Evolutionary conservation across 53 echinoderm and acorn worm species (phyloP), one percentile per base, ranked within the genome.

Genomic region (Zoroaster sp.): DNA sequence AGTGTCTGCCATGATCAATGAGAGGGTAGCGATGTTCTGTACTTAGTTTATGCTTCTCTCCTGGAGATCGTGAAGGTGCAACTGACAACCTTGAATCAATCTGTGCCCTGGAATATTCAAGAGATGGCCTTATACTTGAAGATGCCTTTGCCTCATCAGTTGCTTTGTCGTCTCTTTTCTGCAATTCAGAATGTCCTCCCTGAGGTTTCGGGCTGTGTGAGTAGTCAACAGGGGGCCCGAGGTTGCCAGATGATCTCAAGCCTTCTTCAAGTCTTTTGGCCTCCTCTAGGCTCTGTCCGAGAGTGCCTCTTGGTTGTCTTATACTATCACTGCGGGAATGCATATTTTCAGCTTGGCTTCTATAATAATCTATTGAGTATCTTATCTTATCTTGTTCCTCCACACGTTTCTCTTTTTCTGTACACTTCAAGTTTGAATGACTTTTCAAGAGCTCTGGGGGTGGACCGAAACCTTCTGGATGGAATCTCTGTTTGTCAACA

Each of bases 361-460:
- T 85, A 20, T 46, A 71, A 45, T 85, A 71, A 49, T 71, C 85
- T 36, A 71, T 66, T 4, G 85, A 71, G 35, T 85, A 85, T 20
- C 85, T 66, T 20, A 71, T 85, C 47, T 69, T 69, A 34, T 70
- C 85, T 35, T 44, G 85, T 35, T 71, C 85, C 12, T 85, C 85
- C 43, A 40, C 70, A 38, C 20, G 35, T 46, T 71, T 85, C 9
- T 85, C 85, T 28, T 70, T 69, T 21, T 85, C 85, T 37, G 71
- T 6, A 37, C 76, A 76, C 51, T 40, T 92, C 36, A 66, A 47
- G 88, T 33, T 77, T 52, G 92, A 83, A 49, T 75, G 74, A 7
- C 45, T 78, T 73, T 73, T 91, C 87, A 55, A 40, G 65, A 85
- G 85, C 41, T 85, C 85, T 23, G 85, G 85, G n/a, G 85, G 85